Conservation (phyloP, 2,113 vertebrate species). For the Polypterus senegalus region DNA sequence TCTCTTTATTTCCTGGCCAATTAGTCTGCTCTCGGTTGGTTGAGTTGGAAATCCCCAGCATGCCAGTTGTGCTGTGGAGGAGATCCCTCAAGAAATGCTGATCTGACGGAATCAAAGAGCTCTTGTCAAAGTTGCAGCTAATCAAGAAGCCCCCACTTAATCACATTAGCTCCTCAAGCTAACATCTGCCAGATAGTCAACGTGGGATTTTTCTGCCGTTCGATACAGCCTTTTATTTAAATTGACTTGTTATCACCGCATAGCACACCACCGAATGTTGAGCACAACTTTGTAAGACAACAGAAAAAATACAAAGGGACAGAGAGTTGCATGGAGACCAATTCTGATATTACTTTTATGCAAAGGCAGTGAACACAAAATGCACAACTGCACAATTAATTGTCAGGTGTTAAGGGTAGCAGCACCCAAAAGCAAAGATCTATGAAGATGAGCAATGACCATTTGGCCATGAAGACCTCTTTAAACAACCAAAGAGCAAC, state of each 20-base stretch:
- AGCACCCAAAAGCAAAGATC: no score
- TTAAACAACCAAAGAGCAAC: no score
- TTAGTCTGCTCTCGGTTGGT: conserved; percentile 43
- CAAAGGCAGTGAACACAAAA: no score
- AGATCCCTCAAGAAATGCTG: conserved; percentile 45
- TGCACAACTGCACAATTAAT: no score
- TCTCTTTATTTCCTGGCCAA: conserved; percentile 38
- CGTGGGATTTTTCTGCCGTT: conserved; percentile 32
- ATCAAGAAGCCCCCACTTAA: conserved; percentile 49
- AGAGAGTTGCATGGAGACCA: no score
- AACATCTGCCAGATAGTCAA: conserved; percentile 32
- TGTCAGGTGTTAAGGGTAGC: no score
- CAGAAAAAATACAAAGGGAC: no score
- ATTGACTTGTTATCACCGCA: conserved; percentile 8
- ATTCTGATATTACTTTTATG: no score
- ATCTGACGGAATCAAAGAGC: conserved; percentile 47
- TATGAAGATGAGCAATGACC: no score
- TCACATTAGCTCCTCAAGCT: conserved; percentile 44
- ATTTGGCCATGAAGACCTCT: no score
- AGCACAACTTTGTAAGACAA: no score
- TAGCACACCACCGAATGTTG: conserved; percentile 9
- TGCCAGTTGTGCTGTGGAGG: conserved; percentile 38
- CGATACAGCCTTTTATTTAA: conserved; percentile 30
- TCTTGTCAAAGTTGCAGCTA: conserved; percentile 51
- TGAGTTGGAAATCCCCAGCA: conserved; percentile 35